Percentiles rank a stretch among this genome's conserved stretches.
phyloP scores from a whole-genome alignment of 2,113 vertebrate species.

The Emydura subglobosa region DNA sequence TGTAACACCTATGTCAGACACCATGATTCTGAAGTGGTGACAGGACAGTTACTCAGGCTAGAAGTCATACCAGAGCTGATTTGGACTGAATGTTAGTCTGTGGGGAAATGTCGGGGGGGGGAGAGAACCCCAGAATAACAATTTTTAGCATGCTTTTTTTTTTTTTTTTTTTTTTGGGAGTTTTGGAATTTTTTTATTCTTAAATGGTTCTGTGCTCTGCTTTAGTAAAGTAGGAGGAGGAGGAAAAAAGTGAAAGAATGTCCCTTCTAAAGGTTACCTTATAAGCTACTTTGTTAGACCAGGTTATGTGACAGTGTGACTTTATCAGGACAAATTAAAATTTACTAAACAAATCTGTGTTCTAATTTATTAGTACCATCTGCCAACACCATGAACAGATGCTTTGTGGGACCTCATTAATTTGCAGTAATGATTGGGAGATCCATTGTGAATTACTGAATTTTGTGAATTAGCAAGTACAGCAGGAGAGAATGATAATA shows the following conservation, averaged over 20 bases:
- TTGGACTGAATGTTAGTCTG: not conserved
- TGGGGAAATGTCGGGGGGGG: not conserved
- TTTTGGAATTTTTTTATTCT: not conserved
- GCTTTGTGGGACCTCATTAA: conserved; percentile 56
- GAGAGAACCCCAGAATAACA: not conserved
- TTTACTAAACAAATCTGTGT: conserved; percentile 66
- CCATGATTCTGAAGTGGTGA: not conserved
- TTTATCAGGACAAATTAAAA: conserved; percentile 70
- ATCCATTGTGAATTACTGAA: conserved; percentile 22
- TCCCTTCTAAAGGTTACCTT: conserved; percentile 22
- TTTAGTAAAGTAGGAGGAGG: not conserved
- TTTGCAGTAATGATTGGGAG: conserved; percentile 46
- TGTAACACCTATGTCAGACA: not conserved
- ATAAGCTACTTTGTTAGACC: conserved; percentile 44
- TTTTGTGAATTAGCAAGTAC: conserved; percentile 30
- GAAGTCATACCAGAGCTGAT: not conserved
- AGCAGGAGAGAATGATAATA: not conserved
- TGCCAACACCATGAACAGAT: conserved; percentile 68
- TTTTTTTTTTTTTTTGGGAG: not conserved
- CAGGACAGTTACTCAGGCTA: not conserved
- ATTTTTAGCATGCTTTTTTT: not conserved
- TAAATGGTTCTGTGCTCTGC: not conserved
- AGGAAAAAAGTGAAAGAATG: conserved; percentile 24
- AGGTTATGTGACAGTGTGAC: conserved; percentile 61
- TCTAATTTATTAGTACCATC: conserved; percentile 72